Percentiles rank a stretch among this genome's conserved stretches.
Evolutionary conservation across 2,888 invertebrate species (phyloP).

Genomic region (Eubasilissa splendida): DNA sequence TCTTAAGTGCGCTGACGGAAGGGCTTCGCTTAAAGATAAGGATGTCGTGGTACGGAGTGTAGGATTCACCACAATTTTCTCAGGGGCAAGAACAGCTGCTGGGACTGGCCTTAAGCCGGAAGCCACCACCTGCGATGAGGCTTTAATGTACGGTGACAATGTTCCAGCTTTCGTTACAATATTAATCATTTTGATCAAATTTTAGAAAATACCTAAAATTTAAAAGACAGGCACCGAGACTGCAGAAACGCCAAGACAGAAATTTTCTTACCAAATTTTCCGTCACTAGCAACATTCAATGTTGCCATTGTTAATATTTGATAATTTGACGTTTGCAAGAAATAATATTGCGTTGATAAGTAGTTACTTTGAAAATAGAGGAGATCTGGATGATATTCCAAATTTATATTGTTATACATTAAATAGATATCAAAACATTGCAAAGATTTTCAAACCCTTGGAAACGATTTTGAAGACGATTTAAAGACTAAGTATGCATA

Average conservation of each 20-base stretch:
- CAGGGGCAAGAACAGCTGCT: conserved; percentile 69
- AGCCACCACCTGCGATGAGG: conserved; percentile 78
- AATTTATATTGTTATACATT: too few relatives aligned
- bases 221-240: conserved; percentile 26
- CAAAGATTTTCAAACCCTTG: too few relatives aligned
- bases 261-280: conserved; percentile 20
- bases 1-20: conserved; percentile 76
- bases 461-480: too few relatives aligned
- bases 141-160: conserved; percentile 79
- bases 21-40: conserved; percentile 73
- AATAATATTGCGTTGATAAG: not conserved
- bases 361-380: too few relatives aligned
- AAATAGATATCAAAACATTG: too few relatives aligned
- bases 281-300: not conserved
- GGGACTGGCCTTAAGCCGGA: conserved; percentile 77
- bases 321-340: conserved; percentile 18
- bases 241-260: conserved; percentile 42
- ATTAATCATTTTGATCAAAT: conserved; percentile 73
- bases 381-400: too few relatives aligned
- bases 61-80: conserved; percentile 67
- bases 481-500: too few relatives aligned
- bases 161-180: conserved; percentile 78
- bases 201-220: conserved; percentile 13
- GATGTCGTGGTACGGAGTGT: conserved; percentile 71
- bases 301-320: not conserved